These are phyloP conservation scores for Luperina nickerlii DNA, from an alignment of 2,888 invertebrate species.

Conservation along the genomic window DNA sequence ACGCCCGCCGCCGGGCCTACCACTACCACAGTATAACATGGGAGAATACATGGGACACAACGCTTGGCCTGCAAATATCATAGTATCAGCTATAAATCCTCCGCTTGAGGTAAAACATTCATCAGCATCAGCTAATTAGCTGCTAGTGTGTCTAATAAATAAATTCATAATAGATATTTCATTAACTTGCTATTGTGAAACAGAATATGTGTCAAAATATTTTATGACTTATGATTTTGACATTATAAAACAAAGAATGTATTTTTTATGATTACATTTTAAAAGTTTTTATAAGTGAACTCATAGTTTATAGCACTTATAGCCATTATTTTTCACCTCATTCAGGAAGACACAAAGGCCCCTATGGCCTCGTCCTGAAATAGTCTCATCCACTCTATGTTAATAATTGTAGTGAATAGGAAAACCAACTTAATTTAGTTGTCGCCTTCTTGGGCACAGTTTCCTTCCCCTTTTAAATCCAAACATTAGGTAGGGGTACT, in stretches of 20 bases:
- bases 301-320: too few relatives aligned
- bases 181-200: background rate
- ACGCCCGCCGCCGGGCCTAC: constrained; percentile 87
- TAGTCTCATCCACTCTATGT: background rate
- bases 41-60: constrained; percentile 87
- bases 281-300: constrained; percentile 2
- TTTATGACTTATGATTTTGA: background rate
- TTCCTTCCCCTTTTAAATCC: background rate
- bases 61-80: constrained; percentile 86
- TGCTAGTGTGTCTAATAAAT: background rate
- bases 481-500: background rate
- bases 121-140: background rate
- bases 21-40: constrained; percentile 87
- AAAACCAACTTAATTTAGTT: background rate
- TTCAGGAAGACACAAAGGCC: background rate
- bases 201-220: background rate
- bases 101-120: constrained; percentile 85
- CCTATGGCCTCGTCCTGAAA: constrained; percentile 4
- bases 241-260: constrained; percentile 1
- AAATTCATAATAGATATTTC: background rate
- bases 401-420: constrained; percentile 3
- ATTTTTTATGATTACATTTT: background rate
- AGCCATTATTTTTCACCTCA: background rate
- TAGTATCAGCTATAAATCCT: constrained; percentile 84
- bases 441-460: background rate